Evolutionary conservation across 2,113 vertebrate genomes (phyloP).

Genomic region (Corvus hawaiiensis): DNA sequence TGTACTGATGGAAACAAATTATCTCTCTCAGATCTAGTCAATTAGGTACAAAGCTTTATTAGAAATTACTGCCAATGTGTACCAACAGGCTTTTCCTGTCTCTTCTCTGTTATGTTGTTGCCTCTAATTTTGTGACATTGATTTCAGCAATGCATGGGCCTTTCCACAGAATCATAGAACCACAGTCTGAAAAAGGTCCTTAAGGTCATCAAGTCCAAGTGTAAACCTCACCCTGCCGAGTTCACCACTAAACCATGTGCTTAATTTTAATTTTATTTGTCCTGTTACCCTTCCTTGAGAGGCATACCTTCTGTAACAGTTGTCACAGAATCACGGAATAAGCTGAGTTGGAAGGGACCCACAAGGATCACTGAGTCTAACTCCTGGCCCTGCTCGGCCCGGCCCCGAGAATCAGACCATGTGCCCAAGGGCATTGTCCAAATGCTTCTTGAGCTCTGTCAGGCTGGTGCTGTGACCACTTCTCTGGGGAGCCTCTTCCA

Average conservation of each 20-base stretch:
- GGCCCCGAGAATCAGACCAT: neutral
- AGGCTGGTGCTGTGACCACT: neutral
- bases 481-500: neutral
- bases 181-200: neutral
- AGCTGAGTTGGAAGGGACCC: neutral
- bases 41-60: neutral
- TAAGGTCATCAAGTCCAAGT: neutral
- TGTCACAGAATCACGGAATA: accelerated
- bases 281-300: neutral
- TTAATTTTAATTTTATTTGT: neutral
- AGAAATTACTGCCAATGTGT: neutral
- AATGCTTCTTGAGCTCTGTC: neutral
- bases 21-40: neutral
- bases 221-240: neutral
- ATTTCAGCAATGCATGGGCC: neutral
- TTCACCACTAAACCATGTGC: neutral
- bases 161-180: neutral
- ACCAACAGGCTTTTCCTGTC: neutral
- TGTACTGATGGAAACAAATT: neutral
- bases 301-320: neutral
- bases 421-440: accelerated
- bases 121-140: neutral
- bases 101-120: neutral
- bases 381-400: neutral
- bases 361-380: neutral